Percentiles rank a stretch among this genome's conserved stretches.
These are phyloP conservation scores for Cervus canadensis DNA, from an alignment of 2,113 vertebrate genomes.

Conservation along the genomic window DNA sequence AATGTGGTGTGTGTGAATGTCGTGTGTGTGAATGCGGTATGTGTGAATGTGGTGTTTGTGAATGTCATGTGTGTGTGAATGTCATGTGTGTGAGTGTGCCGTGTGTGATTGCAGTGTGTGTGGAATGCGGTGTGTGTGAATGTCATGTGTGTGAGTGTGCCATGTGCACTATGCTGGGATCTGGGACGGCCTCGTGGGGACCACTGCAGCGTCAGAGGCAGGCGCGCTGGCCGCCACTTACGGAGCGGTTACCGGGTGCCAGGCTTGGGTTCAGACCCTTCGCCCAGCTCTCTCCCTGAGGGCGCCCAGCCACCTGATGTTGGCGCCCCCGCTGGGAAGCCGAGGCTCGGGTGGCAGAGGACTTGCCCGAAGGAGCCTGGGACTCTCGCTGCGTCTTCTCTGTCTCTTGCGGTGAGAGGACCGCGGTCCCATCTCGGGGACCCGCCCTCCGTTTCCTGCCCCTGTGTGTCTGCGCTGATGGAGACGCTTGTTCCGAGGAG, in stretches of 20 bases:
- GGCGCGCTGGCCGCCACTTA: rapidly evolving
- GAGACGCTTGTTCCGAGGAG: neutral
- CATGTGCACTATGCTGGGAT: rapidly evolving
- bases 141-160: no score
- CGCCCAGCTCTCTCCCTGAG: rapidly evolving
- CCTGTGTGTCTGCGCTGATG: neutral
- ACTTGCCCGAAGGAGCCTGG: neutral
- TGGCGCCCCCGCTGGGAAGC: neutral
- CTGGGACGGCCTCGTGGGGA: rapidly evolving
- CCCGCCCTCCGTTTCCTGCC: neutral
- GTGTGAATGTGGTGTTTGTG: no score
- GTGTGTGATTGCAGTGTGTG: rapidly evolving
- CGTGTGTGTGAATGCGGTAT: no score
- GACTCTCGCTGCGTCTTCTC: rapidly evolving
- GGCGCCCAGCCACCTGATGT: neutral
- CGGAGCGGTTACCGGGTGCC: rapidly evolving
- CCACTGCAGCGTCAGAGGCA: rapidly evolving
- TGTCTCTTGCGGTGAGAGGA: constrained; percentile 24
- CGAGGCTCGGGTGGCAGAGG: neutral
- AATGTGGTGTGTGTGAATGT: no score
- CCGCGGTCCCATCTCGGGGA: neutral
- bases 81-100: no score
- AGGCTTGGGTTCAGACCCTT: rapidly evolving
- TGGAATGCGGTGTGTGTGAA: no score
- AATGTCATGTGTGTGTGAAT: no score